A percentile compares a stretch with the other conserved stretches of the same genome.
phyloP scores from a whole-genome alignment of 2,888 invertebrate species.

The Gortyna flavago region DNA sequence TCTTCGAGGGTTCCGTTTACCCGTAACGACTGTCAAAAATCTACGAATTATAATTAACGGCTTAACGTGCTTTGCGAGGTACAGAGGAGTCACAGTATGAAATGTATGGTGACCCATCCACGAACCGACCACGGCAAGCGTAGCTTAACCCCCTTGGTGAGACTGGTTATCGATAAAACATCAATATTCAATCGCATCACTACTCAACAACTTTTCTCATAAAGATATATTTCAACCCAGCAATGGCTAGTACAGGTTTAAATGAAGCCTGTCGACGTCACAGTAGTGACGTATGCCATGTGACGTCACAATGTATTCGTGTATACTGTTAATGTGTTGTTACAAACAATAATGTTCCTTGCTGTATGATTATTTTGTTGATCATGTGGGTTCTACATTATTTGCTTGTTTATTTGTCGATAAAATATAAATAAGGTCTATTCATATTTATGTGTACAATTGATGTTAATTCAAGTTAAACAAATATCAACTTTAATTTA shows the following conservation, averaged over 20 bases:
- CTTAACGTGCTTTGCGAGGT: too few species aligned
- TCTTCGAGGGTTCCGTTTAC: background rate
- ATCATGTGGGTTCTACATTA: conserved; percentile 5
- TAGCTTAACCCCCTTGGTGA: background rate
- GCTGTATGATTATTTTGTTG: conserved; percentile 13
- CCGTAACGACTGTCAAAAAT: too few species aligned
- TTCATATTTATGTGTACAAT: too few species aligned
- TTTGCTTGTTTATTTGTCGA: conserved; percentile 20
- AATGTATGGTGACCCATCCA: background rate
- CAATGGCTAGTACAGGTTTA: background rate
- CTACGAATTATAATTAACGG: too few species aligned
- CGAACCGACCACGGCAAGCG: background rate
- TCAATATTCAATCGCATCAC: background rate
- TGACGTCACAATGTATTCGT: conserved; percentile 35
- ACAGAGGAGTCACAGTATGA: background rate
- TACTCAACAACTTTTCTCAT: background rate
- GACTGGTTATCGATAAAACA: background rate
- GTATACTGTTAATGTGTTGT: conserved; percentile 32
- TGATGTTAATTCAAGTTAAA: too few species aligned
- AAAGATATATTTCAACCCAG: background rate
- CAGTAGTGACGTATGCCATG: conserved; percentile 16
- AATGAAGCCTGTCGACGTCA: background rate
- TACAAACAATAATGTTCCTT: conserved; percentile 45
- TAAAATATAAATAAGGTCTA: background rate
- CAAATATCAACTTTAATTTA: too few species aligned